phyloP scores from a whole-genome alignment of 53 echinoderm and acorn worm genomes.

The Henricia sp. region DNA sequence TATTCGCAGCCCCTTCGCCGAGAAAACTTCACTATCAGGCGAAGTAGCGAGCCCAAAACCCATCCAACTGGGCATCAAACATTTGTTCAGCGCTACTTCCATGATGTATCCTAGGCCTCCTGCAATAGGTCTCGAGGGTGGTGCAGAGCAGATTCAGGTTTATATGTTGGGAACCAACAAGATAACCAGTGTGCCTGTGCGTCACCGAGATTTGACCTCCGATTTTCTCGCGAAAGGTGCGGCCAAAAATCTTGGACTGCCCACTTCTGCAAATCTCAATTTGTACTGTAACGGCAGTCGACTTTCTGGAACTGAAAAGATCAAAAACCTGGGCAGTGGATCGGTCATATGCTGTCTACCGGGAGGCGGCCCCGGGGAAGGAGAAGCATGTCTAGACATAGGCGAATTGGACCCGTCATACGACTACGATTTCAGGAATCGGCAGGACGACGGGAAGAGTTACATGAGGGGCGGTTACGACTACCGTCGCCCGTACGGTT shows the following conservation, averaged over 20 bases:
- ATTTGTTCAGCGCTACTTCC: conserved; percentile 9
- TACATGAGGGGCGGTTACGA: conserved; percentile 12
- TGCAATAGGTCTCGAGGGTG: not conserved
- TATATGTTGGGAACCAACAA: conserved; percentile 18
- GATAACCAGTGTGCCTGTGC: not conserved
- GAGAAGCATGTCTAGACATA: conserved; percentile 22
- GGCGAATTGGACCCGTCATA: conserved; percentile 10
- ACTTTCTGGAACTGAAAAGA: not conserved
- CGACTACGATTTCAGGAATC: conserved; percentile 25
- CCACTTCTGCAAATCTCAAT: not conserved
- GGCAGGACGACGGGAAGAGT: not conserved
- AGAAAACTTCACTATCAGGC: not conserved
- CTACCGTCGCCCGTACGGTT: conserved; percentile 44
- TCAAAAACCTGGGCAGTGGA: not conserved
- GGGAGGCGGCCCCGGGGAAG: not conserved
- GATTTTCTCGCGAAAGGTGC: not conserved
- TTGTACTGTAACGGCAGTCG: conserved; percentile 1
- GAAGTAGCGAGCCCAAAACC: not conserved
- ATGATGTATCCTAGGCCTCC: not conserved
- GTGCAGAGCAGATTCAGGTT: not conserved
- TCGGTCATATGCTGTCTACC: not conserved
- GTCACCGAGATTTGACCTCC: not conserved
- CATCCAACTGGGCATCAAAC: not conserved
- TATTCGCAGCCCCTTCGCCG: not conserved
- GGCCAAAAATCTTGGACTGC: not conserved